phyloP scores from a whole-genome alignment of 2,888 invertebrate species.

The Cantharis rustica region DNA sequence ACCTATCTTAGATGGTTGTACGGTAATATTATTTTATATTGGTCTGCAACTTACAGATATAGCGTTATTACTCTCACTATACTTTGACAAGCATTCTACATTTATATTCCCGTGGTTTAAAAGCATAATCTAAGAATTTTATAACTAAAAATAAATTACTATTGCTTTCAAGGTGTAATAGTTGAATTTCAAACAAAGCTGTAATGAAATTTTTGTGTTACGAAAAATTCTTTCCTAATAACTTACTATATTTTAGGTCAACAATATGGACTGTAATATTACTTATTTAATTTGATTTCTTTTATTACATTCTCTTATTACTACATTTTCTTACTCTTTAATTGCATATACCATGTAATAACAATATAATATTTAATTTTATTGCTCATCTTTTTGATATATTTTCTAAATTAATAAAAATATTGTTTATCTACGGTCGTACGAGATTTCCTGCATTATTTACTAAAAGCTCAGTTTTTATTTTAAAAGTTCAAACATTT shows the following conservation, averaged over 20 bases:
- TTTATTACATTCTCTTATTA: not conserved
- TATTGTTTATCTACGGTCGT: not conserved
- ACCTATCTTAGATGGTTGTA: constrained; percentile 27
- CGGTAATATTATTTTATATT: constrained; percentile 44
- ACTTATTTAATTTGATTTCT: not conserved
- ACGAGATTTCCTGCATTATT: too few relatives aligned
- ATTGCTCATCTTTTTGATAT: not conserved
- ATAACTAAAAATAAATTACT: not conserved
- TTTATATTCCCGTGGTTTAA: not conserved
- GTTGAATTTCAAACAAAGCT: not conserved
- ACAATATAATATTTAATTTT: not conserved
- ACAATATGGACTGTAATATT: not conserved
- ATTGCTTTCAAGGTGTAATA: not conserved
- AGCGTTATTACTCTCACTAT: constrained; percentile 42
- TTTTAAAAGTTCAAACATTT: too few relatives aligned
- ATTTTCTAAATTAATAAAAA: not conserved
- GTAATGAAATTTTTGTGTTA: not conserved
- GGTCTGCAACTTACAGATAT: constrained; percentile 45
- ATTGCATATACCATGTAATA: not conserved
- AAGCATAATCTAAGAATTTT: not conserved
- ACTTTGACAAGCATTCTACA: not conserved
- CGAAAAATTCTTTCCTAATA: not conserved
- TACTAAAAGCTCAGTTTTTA: too few relatives aligned
- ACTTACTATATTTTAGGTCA: not conserved
- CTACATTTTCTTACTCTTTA: not conserved